phyloP scores from a whole-genome alignment of 2,888 invertebrate genomes.

The Agrochola circellaris region DNA sequence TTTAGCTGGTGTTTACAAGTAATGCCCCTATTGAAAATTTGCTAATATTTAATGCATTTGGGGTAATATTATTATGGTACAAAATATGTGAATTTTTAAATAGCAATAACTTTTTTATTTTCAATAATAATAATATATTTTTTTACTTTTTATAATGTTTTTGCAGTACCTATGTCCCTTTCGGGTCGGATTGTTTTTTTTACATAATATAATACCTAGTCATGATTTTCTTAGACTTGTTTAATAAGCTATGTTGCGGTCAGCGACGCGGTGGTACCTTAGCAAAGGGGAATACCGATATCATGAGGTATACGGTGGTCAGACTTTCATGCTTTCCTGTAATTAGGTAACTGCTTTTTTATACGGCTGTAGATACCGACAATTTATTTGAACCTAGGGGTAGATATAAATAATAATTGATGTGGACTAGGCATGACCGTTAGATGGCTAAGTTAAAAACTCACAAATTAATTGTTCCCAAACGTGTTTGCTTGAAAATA shows the following conservation, averaged over 20 bases:
- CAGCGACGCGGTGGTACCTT: background rate
- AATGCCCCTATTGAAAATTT: too few relatives aligned
- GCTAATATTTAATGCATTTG: too few relatives aligned
- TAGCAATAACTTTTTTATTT: too few relatives aligned
- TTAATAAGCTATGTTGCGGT: slow-evolving; percentile 1
- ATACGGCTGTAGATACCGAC: background rate
- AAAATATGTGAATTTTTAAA: too few relatives aligned
- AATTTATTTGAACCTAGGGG: background rate
- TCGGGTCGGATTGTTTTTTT: too few relatives aligned
- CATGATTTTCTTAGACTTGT: background rate
- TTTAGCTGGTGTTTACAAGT: too few relatives aligned
- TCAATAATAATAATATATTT: too few relatives aligned
- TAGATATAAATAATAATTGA: background rate
- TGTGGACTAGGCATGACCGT: too few relatives aligned
- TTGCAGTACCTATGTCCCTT: too few relatives aligned
- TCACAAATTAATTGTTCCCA: background rate
- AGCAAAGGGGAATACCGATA: background rate
- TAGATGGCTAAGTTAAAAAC: background rate
- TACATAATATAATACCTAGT: background rate
- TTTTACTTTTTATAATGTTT: too few relatives aligned
- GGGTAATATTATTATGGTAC: too few relatives aligned
- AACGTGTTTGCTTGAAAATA: background rate
- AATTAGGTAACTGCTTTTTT: background rate
- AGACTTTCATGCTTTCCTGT: slow-evolving; percentile 4
- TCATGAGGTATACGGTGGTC: background rate